phyloP scores from a whole-genome alignment of 2,888 invertebrate species.

The Metalampra italica region DNA sequence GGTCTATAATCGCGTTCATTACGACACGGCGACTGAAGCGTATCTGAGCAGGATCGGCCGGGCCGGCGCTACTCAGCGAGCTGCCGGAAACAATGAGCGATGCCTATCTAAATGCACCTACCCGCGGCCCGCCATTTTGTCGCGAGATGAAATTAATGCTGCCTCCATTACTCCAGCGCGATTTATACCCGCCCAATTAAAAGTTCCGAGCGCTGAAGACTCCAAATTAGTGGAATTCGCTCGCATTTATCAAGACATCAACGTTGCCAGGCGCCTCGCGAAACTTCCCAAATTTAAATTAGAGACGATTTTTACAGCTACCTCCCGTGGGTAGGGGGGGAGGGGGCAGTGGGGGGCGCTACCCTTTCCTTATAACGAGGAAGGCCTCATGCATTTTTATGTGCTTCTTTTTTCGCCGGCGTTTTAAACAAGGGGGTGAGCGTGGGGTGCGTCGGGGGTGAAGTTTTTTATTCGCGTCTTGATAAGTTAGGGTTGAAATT shows the following conservation, averaged over 20 bases:
- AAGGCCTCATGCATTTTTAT: constrained; percentile 81
- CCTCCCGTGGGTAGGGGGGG: constrained; percentile 63
- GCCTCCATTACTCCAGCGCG: constrained; percentile 58
- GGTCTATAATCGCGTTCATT: not conserved
- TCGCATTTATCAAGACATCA: constrained; percentile 78
- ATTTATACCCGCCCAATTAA: constrained; percentile 76
- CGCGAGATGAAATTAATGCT: constrained; percentile 67
- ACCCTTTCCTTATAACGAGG: constrained; percentile 80
- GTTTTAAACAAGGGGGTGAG: constrained; percentile 80
- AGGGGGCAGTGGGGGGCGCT: too few relatives aligned
- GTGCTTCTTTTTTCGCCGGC: constrained; percentile 80
- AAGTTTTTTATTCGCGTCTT: constrained; percentile 80
- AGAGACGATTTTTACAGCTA: constrained; percentile 79
- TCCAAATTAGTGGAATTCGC: constrained; percentile 74
- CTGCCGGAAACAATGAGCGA: constrained; percentile 61
- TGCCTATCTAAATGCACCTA: constrained; percentile 63
- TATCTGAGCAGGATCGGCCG: not conserved
- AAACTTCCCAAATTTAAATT: constrained; percentile 79
- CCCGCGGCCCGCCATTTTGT: constrained; percentile 59
- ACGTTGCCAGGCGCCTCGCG: constrained; percentile 69
- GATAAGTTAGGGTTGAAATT: constrained; percentile 80
- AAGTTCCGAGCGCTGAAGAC: constrained; percentile 71
- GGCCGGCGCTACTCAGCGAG: not conserved
- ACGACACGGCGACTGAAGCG: not conserved
- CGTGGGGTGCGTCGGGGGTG: constrained; percentile 68